Evolutionary conservation across 2,797 vertebrate species (phyloP).

Genomic region (Enteromius anoplus): DNA sequence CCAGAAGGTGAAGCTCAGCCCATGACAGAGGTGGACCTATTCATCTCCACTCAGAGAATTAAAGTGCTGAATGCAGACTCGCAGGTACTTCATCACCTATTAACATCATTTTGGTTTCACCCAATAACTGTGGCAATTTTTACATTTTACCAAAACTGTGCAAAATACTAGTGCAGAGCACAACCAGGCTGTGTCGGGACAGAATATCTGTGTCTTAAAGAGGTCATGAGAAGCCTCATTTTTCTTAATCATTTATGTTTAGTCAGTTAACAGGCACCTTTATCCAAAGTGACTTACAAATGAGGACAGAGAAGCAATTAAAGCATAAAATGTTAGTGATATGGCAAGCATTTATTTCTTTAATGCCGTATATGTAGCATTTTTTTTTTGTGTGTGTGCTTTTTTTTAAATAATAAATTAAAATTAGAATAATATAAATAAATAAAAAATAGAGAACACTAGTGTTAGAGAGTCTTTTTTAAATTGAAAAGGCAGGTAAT

Average conservation of each 20-base stretch:
- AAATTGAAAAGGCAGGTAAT: background rate
- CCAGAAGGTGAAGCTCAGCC: constrained; percentile 88
- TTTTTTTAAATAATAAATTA: no score
- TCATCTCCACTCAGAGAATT: constrained; percentile 91
- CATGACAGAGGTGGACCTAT: constrained; percentile 91
- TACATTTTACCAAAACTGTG: background rate
- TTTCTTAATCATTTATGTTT: background rate
- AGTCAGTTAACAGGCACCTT: background rate
- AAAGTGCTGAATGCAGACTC: constrained; percentile 90
- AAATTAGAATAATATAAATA: no score
- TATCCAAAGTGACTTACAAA: background rate
- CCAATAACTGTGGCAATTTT: background rate
- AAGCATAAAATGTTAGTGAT: background rate
- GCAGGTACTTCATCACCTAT: constrained; percentile 75
- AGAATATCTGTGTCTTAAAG: background rate
- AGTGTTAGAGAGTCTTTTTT: background rate
- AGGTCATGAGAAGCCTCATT: background rate
- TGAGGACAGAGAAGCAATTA: background rate
- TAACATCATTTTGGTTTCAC: background rate
- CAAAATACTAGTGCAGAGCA: background rate
- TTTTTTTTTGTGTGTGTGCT: no score
- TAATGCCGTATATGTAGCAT: background rate
- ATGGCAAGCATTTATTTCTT: background rate
- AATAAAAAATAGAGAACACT: background rate
- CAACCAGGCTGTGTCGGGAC: background rate